phyloP scores from a whole-genome alignment of 1,140 invertebrate genomes.

The Heliconius melpomene region DNA sequence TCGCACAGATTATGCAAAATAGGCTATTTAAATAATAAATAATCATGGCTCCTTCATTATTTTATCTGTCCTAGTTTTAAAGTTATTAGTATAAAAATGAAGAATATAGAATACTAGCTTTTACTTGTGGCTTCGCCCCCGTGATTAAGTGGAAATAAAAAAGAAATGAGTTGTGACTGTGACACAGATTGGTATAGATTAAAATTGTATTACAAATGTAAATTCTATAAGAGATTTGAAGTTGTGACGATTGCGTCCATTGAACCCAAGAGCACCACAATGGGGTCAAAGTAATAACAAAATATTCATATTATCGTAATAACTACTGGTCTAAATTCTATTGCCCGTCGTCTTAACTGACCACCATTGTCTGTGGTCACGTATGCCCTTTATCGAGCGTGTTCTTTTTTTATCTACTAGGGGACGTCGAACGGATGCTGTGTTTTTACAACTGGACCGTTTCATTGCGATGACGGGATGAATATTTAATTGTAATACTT shows the following conservation, averaged over 20 bases:
- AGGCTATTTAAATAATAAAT: background rate
- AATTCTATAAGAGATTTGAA: no score
- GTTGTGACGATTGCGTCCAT: no score
- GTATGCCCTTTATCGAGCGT: conserved; percentile 44
- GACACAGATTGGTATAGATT: no score
- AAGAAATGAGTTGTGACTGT: no score
- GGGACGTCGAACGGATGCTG: conserved; percentile 61
- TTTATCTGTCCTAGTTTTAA: background rate
- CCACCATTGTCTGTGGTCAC: conserved; percentile 57
- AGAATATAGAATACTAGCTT: no score
- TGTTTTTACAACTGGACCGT: conserved; percentile 73
- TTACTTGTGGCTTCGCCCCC: no score
- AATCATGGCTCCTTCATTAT: background rate
- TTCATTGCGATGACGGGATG: conserved; percentile 52
- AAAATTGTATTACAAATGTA: no score
- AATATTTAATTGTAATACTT: conserved; percentile 55
- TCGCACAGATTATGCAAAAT: background rate
- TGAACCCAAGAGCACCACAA: background rate
- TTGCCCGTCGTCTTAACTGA: conserved; percentile 20
- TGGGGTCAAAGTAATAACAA: background rate
- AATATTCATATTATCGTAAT: background rate
- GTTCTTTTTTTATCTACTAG: conserved; percentile 38
- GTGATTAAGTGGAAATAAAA: no score
- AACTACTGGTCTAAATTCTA: conserved; percentile 16
- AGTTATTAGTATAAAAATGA: background rate